These are phyloP conservation scores for Sebastes vulpes DNA, from an alignment of 2,797 vertebrate genomes.

Conservation along the genomic window DNA sequence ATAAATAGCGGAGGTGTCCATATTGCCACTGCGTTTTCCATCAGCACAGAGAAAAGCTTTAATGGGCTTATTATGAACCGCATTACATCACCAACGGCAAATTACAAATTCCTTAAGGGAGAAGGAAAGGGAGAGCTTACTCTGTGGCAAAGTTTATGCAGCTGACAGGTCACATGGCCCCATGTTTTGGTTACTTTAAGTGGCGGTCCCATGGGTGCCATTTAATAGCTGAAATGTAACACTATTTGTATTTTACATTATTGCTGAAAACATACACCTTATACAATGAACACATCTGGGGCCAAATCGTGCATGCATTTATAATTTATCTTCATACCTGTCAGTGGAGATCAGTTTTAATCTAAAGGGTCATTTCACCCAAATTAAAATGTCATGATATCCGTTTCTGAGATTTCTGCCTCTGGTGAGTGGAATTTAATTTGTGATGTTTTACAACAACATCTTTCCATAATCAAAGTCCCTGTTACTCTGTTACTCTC, in stretches of 20 bases:
- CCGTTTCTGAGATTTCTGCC: background rate
- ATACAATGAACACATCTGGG: background rate
- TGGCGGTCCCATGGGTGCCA: conserved; percentile 18
- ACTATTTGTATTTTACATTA: background rate
- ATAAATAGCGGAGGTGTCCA: conserved; percentile 91
- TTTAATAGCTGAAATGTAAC: conserved; percentile 4
- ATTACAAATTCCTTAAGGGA: conserved; percentile 83
- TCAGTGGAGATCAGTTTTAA: background rate
- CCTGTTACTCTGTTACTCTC: background rate
- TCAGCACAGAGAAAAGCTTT: conserved; percentile 88
- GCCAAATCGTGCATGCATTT: background rate
- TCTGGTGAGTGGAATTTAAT: background rate
- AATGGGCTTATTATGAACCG: conserved; percentile 88
- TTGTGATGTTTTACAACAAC: background rate
- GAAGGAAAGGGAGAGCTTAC: conserved; percentile 64
- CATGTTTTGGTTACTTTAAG: conserved; percentile 34
- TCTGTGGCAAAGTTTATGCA: conserved; percentile 65
- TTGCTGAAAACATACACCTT: background rate
- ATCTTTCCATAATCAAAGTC: background rate
- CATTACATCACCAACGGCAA: conserved; percentile 89
- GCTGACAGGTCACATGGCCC: conserved; percentile 52
- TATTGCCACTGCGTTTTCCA: conserved; percentile 87
- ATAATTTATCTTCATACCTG: background rate
- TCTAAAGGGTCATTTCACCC: background rate
- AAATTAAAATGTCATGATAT: background rate